Evolutionary conservation across 2,888 invertebrate species (phyloP).

Genomic region (Epinotia demarniana): DNA sequence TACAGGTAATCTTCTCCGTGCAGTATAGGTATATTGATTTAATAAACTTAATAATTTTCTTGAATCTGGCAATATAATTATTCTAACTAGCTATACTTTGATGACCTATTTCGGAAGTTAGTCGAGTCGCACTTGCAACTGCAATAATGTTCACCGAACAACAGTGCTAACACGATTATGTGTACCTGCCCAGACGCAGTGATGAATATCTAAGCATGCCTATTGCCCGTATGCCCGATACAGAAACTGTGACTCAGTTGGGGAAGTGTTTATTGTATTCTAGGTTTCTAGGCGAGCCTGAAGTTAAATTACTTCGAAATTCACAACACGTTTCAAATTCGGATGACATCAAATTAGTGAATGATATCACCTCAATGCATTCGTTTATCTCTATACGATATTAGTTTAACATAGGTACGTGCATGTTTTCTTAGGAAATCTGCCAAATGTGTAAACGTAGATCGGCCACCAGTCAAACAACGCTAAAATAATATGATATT

Average conservation of each 20-base stretch:
- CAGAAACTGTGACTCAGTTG: conserved; percentile 19
- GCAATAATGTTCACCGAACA: conserved; percentile 22
- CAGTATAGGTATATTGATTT: too few relatives aligned
- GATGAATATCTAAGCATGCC: conserved; percentile 28
- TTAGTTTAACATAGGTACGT: background rate
- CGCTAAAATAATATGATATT: background rate
- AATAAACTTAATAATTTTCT: background rate
- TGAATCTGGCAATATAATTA: background rate
- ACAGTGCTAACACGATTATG: conserved; percentile 29
- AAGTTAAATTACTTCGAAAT: conserved; percentile 26
- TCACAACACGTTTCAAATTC: background rate
- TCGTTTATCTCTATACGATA: background rate
- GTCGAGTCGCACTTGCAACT: conserved; percentile 18
- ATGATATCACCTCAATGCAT: background rate
- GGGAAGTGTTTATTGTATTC: conserved; percentile 25
- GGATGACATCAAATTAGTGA: background rate
- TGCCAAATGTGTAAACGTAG: too few relatives aligned
- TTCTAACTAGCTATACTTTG: background rate
- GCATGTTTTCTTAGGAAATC: too few relatives aligned
- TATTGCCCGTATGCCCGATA: conserved; percentile 13
- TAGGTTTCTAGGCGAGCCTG: background rate
- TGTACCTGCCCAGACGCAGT: conserved; percentile 14
- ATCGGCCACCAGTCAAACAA: too few relatives aligned
- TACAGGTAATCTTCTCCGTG: too few relatives aligned
- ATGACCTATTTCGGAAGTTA: conserved; percentile 26